These are phyloP conservation scores for Neodon shergylaensis DNA, from an alignment of 2,113 vertebrate genomes.

Conservation along the genomic window DNA sequence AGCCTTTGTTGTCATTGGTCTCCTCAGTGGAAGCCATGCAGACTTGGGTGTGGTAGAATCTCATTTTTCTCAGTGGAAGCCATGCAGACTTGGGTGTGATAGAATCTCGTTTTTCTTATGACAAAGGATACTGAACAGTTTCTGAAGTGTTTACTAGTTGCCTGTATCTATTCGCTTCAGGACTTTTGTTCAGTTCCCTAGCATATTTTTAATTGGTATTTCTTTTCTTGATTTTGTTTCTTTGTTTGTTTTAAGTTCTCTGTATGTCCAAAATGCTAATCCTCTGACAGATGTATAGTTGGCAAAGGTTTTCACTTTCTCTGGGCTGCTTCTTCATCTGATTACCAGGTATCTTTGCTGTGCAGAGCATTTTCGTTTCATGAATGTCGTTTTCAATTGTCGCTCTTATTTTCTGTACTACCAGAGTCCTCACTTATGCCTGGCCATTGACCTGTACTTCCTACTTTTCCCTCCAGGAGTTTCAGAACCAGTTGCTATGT, in stretches of 20 bases:
- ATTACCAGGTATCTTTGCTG: neutral
- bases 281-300: neutral
- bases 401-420: neutral
- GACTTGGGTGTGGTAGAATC: neutral
- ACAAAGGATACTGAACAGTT: neutral
- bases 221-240: neutral
- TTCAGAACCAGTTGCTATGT: neutral
- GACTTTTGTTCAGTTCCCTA: neutral
- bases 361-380: neutral
- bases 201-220: neutral
- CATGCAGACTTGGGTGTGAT: neutral
- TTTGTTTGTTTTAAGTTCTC: neutral
- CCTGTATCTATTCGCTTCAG: neutral
- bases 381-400: neutral
- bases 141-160: neutral
- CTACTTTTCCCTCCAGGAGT: neutral
- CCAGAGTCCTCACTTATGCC: neutral
- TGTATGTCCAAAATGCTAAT: neutral
- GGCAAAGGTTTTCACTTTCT: neutral
- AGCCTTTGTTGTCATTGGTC: neutral
- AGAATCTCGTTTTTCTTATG: neutral
- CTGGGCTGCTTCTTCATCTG: neutral
- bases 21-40: neutral
- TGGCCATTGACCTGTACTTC: neutral
- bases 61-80: neutral